Evolutionary conservation across 2,113 vertebrate genomes (phyloP), one percentile per base, ranked within the genome.

Genomic region (Mustelus asterias): DNA sequence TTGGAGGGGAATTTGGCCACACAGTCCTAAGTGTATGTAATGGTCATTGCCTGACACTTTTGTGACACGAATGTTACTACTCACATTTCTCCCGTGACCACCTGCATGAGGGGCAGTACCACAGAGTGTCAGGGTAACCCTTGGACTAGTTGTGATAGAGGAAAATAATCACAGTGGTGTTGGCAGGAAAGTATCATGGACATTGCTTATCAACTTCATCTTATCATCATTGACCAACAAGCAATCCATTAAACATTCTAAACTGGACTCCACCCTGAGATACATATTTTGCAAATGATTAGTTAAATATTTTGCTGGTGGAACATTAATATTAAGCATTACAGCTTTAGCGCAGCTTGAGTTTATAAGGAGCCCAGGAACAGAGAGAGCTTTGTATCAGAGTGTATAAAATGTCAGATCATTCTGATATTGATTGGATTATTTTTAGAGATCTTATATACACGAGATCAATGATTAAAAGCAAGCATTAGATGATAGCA

Each of bases 201-300:
- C 33, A 92, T 37, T 29, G 24, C 20, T 41, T 41, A 20, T 83
- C 54, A 90, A 90, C 48, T 90, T 88, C 48, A 16, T 10, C 88
- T 60, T 90, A 33, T 48, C 20, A 48, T 58, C 88, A 63, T 41
- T 44, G n/a, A 11, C 33, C 88, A 90, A 90, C 26, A 90, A 60
- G 3, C 14, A 90, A 37, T 92, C 65, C 89, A 92, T 92, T 22
- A 92, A 65, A 92, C 16, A 9, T 37, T 92, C 58, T 8, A 93
- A 65, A 65, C 3, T 67, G 58, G n/a, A 33, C 89, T 93, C 29
- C 60, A 93, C 89, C 89, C 63, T 93, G 89, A 93, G 58, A 37
- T 93, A 93, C 33, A 67, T 37, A 65, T 37, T 93, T 93, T 65
- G 58, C n/a, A 65, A 65, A 93, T 93, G 14, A 93, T 93, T 63